A percentile compares a stretch with the other conserved stretches of the same genome.
Evolutionary conservation across 2,113 vertebrate species (phyloP).

Genomic region (Calidris pygmaea): DNA sequence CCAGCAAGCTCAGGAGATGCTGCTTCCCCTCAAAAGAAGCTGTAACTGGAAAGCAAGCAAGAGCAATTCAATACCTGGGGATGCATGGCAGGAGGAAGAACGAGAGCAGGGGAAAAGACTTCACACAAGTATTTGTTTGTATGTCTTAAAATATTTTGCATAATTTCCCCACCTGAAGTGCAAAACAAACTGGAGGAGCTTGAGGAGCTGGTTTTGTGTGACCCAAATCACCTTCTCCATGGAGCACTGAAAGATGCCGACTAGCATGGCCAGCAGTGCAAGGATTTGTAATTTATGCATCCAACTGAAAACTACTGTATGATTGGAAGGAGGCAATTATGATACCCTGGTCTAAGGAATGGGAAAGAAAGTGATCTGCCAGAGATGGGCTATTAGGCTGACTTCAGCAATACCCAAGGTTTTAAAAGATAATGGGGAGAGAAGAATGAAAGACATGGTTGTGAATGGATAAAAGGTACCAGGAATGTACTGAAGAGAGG

Average conservation of each 20-base stretch:
- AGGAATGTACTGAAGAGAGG: not conserved
- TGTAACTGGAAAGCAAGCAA: conserved; percentile 72
- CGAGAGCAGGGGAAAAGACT: not conserved
- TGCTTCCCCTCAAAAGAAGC: conserved; percentile 96
- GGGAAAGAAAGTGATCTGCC: not conserved
- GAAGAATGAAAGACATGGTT: not conserved
- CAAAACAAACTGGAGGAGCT: not conserved
- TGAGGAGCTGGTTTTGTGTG: not conserved
- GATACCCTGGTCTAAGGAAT: not conserved
- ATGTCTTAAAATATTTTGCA: not conserved
- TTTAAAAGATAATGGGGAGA: not conserved
- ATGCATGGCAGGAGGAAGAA: not conserved
- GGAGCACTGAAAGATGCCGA: not conserved
- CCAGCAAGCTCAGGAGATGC: conserved; percentile 89
- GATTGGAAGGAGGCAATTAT: not conserved
- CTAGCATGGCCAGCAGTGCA: not conserved
- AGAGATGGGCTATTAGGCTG: not conserved
- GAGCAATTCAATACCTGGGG: not conserved
- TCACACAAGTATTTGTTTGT: not conserved
- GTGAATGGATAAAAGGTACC: not conserved
- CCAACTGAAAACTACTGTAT: not conserved
- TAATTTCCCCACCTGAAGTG: not conserved
- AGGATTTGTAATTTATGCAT: not conserved
- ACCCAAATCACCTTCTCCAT: not conserved
- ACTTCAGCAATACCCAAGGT: not conserved